Evolutionary conservation across 2,113 vertebrate genomes (phyloP), one percentile per base, ranked within the genome.

Genomic region (Struthio camelus): DNA sequence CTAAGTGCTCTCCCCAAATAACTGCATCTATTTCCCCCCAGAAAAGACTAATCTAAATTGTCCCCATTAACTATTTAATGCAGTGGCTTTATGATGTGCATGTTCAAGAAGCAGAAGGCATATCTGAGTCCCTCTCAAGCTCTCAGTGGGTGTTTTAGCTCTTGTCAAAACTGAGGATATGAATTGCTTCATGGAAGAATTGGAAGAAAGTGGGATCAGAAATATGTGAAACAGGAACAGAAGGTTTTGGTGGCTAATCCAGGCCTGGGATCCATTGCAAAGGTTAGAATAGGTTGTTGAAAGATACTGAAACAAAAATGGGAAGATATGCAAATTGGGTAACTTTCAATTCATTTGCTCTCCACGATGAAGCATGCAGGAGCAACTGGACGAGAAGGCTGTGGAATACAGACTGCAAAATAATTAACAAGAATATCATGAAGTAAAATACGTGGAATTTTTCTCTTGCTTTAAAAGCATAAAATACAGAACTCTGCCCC

Each of bases 321-420:
- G 36, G 24, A 62, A 84, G 80, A 66, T 9, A 70, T 0, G 0
- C 19, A 22, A 70, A 38, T n/a, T 0, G 2, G 9, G 20, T 70
- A 9, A 24, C n/a, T 87, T 85, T 58, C 34, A 73, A 44, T 9
- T 51, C 6, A 44, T 64, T 84, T n/a, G 8, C 6, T 36, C 1
- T 28, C 78, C 14, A 10, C 4, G 1, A 0, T 65, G 50, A 30
- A 54, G 51, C 36, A 32, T 6, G 34, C 27, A 44, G 1, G 1
- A 69, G 14, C 13, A 40, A 9, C 6, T 15, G n/a, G 64, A 73
- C 56, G 24, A 65, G 15, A 46, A 53, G 24, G 16, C 24, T 36
- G 11, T n/a, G 32, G 18, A 32, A 50, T 6, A n/a, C 1, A 36
- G 13, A 48, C 48, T 65, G 32, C 7, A 46, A 87, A 73, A 59